Conservation (phyloP, 2,888 invertebrate genomes). For the Gymnoscelis rufifasciata region DNA sequence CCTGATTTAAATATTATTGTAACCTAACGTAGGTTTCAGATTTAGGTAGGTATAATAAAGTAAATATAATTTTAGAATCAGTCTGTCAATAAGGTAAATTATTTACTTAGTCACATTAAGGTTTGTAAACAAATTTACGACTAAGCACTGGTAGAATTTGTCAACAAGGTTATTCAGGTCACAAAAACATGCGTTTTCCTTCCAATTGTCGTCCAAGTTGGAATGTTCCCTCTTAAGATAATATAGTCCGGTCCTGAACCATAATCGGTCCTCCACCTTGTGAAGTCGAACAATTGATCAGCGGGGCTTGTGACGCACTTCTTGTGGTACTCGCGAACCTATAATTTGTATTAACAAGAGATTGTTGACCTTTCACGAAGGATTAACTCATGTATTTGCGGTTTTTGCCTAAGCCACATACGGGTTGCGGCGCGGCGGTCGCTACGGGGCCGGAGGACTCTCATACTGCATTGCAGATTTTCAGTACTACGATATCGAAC, state of each 20-base stretch:
- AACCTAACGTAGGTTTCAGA: too few relatives aligned
- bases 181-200: slow-evolving; percentile 19
- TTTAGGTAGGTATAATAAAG: too few relatives aligned
- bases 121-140: too few relatives aligned
- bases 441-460: too few relatives aligned
- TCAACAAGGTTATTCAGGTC: slow-evolving; percentile 19
- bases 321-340: slow-evolving; percentile 21
- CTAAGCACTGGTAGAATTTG: too few relatives aligned
- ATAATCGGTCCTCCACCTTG: neutral
- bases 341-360: slow-evolving; percentile 29
- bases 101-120: too few relatives aligned
- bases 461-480: too few relatives aligned
- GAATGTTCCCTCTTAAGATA: neutral
- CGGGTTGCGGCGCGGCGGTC: slow-evolving; percentile 21
- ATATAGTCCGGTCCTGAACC: neutral
- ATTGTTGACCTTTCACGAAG: slow-evolving; percentile 32
- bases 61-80: too few relatives aligned
- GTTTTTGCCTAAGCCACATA: slow-evolving; percentile 21
- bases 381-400: slow-evolving; percentile 31
- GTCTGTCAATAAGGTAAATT: too few relatives aligned
- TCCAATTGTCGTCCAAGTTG: neutral
- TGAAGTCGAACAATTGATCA: slow-evolving; percentile 14
- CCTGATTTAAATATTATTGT: too few relatives aligned
- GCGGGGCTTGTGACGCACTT: slow-evolving; percentile 26
- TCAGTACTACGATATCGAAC: too few relatives aligned